Conservation (phyloP, 2,888 invertebrate genomes). For the Melikaiella ostensackeni region DNA sequence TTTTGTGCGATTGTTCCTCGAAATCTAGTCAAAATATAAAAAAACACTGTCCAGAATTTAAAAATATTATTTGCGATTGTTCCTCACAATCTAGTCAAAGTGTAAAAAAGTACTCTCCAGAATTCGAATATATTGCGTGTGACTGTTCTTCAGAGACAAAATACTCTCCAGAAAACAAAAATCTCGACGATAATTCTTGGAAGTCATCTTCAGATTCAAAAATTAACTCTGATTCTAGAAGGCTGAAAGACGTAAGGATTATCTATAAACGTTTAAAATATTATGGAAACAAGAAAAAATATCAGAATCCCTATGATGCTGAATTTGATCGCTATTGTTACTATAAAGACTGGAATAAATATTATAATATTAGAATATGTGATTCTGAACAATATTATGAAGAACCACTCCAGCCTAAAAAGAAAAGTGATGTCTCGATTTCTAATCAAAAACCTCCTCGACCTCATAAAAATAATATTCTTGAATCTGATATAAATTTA, state of each 20-base stretch:
- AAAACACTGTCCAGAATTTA: not conserved
- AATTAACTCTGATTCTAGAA: not conserved
- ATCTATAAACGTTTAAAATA: not conserved
- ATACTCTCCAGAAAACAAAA: not conserved
- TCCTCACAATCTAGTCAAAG: not conserved
- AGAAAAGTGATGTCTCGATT: not conserved
- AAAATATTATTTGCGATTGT: not conserved
- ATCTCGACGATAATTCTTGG: not conserved
- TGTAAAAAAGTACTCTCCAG: too few species aligned
- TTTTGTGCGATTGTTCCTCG: not conserved
- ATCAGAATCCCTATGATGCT: not conserved
- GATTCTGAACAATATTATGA: not conserved
- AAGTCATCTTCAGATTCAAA: not conserved
- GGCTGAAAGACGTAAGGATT: not conserved
- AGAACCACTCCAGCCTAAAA: not conserved
- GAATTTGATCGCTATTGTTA: not conserved
- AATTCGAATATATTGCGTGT: not conserved
- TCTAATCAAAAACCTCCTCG: not conserved
- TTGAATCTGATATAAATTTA: not conserved
- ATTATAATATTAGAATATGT: not conserved
- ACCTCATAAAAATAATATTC: not conserved
- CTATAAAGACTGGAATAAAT: too few species aligned
- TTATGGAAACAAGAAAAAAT: not conserved
- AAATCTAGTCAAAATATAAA: not conserved
- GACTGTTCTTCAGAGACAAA: not conserved